phyloP scores from a whole-genome alignment of 1,140 invertebrate genomes.

The Drosophila trapezifrons region DNA sequence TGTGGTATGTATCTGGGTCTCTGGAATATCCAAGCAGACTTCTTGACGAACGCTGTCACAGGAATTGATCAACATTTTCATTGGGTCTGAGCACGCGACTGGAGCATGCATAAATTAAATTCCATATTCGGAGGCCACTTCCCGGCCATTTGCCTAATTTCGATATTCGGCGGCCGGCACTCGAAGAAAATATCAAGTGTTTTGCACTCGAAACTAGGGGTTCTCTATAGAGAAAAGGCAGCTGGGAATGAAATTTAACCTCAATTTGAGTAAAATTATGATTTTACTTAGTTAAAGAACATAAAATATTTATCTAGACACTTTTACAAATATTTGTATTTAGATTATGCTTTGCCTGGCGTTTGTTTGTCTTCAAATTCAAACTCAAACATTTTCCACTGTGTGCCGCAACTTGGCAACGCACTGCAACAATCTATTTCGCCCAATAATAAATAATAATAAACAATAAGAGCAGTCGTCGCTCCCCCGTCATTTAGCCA shows the following conservation, averaged over 20 bases:
- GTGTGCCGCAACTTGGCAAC: constrained; percentile 51
- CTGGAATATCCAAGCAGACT: neutral
- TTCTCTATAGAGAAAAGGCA: neutral
- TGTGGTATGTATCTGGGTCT: neutral
- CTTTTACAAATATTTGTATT: too few species aligned
- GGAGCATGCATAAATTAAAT: constrained; percentile 68
- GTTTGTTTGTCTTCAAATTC: neutral
- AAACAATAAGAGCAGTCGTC: constrained; percentile 57
- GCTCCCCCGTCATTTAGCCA: constrained; percentile 29
- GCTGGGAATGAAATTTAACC: neutral
- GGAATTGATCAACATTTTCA: constrained; percentile 71
- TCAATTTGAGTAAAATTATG: neutral
- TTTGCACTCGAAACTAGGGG: neutral
- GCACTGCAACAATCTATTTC: constrained; percentile 61
- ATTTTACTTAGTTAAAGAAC: too few species aligned
- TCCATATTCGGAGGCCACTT: constrained; percentile 47
- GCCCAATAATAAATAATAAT: constrained; percentile 76
- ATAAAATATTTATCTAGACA: neutral
- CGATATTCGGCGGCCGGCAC: constrained; percentile 14
- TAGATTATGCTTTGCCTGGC: neutral
- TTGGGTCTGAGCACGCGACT: constrained; percentile 65
- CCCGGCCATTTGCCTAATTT: constrained; percentile 33
- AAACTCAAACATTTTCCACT: neutral
- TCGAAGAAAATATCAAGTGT: constrained; percentile 2
- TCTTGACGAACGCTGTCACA: constrained; percentile 51